These are phyloP conservation scores for Rotaria socialis DNA, from an alignment of 2,888 invertebrate species.

Conservation along the genomic window DNA sequence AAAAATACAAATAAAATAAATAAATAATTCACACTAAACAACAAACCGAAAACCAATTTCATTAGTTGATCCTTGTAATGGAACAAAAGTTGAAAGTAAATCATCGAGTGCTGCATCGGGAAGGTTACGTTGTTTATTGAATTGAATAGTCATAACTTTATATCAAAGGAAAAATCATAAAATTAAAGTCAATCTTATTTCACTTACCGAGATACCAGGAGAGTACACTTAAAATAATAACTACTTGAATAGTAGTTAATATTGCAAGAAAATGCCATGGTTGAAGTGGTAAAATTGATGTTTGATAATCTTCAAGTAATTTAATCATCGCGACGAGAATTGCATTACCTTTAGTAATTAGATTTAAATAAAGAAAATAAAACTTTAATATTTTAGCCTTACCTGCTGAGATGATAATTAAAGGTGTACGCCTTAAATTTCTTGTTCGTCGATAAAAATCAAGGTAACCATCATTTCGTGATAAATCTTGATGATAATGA, in stretches of 20 bases:
- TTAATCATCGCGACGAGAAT: conserved; percentile 49
- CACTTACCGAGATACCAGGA: conserved; percentile 50
- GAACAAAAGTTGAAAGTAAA: conserved; percentile 51
- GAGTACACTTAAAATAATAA: conserved; percentile 49
- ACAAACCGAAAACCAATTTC: conserved; percentile 53
- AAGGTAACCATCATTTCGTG: conserved; percentile 52
- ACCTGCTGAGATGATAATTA: conserved; percentile 53
- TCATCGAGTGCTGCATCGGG: conserved; percentile 53
- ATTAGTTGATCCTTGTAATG: conserved; percentile 48
- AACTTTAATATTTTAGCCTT: neutral
- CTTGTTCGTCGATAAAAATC: conserved; percentile 53
- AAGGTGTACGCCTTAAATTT: conserved; percentile 51
- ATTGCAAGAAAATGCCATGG: conserved; percentile 50
- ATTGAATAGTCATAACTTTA: conserved; percentile 51
- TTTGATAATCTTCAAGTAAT: conserved; percentile 47
- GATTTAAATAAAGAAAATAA: neutral
- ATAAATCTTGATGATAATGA: conserved; percentile 51
- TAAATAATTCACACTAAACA: neutral
- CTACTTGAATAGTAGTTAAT: conserved; percentile 49
- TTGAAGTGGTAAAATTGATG: conserved; percentile 47
- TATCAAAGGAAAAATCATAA: neutral
- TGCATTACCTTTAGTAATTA: conserved; percentile 49
- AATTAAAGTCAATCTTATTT: neutral
- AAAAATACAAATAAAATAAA: conserved; percentile 34
- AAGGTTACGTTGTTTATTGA: conserved; percentile 50